Evolutionary conservation across 2,797 vertebrate species (phyloP).

Genomic region (Coluber constrictor): DNA sequence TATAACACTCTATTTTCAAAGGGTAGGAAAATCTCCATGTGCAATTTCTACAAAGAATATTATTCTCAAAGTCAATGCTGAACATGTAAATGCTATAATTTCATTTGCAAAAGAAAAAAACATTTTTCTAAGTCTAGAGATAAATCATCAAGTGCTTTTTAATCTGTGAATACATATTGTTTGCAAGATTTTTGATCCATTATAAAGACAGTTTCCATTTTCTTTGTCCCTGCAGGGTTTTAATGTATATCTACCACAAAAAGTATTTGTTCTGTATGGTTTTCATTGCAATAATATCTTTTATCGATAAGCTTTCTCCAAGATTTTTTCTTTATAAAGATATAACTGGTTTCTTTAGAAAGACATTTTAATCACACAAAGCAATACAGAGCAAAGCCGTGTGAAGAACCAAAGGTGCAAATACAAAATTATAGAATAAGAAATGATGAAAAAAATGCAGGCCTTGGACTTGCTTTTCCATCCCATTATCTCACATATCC

Average conservation of each 20-base stretch:
- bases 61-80: conserved; percentile 58
- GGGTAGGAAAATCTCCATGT: conserved; percentile 18
- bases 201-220: conserved; percentile 74
- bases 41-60: conserved; percentile 56
- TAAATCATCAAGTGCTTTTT: conserved; percentile 72
- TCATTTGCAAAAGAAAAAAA: conserved; percentile 65
- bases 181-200: conserved; percentile 70
- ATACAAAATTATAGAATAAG: conserved; percentile 12
- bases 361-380: neutral
- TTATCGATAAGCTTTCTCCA: conserved; percentile 65
- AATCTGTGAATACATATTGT: conserved; percentile 75
- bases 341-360: conserved; percentile 35
- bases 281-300: conserved; percentile 62
- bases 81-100: conserved; percentile 71
- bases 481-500: no score
- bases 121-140: conserved; percentile 67
- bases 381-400: conserved; percentile 21
- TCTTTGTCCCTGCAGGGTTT: conserved; percentile 61
- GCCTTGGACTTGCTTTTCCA: no score
- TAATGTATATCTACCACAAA: conserved; percentile 63
- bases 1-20: conserved; percentile 17
- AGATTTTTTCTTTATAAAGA: conserved; percentile 33
- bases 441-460: conserved; percentile 8
- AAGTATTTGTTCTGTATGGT: conserved; percentile 54
- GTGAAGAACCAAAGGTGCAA: conserved; percentile 20